Evolutionary conservation across 2,113 vertebrate genomes (phyloP).

Genomic region (Lophura nycthemera): DNA sequence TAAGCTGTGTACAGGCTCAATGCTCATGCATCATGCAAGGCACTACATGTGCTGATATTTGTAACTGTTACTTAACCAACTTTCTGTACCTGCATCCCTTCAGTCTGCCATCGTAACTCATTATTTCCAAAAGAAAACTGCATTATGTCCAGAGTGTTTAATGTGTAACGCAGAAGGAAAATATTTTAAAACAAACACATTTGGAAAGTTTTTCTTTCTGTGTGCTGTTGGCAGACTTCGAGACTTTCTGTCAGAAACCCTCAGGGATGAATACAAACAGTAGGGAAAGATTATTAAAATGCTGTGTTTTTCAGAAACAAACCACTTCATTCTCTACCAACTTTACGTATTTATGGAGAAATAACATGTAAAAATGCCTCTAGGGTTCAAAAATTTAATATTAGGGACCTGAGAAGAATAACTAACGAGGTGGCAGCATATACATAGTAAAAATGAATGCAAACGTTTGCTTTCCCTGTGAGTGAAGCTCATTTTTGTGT

Average conservation of each 20-base stretch:
- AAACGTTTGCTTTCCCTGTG: slow-evolving; percentile 48
- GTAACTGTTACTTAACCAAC: rapidly evolving
- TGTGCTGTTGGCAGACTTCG: not conserved
- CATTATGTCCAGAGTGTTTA: not conserved
- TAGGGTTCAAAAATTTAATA: not conserved
- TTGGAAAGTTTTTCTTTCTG: not conserved
- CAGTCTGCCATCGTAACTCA: not conserved
- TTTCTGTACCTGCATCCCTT: not conserved
- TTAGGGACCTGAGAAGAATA: slow-evolving; percentile 47
- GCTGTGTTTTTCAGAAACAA: slow-evolving; percentile 11
- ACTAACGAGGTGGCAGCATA: slow-evolving; percentile 1
- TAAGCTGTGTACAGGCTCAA: rapidly evolving
- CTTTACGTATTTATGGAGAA: slow-evolving; percentile 18
- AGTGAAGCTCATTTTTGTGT: not conserved
- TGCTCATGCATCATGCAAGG: rapidly evolving
- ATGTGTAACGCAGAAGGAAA: not conserved
- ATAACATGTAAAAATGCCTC: not conserved
- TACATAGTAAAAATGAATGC: slow-evolving; percentile 23
- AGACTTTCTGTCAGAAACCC: not conserved
- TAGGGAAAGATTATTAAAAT: slow-evolving; percentile 11
- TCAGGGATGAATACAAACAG: not conserved
- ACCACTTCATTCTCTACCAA: slow-evolving; percentile 33
- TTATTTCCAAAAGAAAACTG: not conserved
- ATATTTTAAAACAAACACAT: not conserved
- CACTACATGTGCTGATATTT: rapidly evolving